A percentile compares a stretch with the other conserved stretches of the same genome.
Evolutionary conservation across 1,140 invertebrate species (phyloP).

Genomic region (Coelopa frigida): DNA sequence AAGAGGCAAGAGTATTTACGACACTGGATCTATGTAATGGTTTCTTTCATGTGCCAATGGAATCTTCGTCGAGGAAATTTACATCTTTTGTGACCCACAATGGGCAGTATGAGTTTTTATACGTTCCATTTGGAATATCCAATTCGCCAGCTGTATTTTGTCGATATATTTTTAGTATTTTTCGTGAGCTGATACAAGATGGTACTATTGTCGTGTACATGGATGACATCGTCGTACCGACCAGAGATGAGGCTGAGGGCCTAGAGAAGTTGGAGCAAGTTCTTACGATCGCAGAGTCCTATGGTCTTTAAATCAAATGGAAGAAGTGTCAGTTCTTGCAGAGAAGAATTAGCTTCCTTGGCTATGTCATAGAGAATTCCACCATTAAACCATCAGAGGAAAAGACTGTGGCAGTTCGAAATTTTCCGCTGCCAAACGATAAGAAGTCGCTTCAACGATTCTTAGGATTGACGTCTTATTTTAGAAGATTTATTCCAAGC

Average conservation of each 20-base stretch:
- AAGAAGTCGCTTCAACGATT: slow-evolving; percentile 26
- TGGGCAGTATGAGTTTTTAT: slow-evolving; percentile 41
- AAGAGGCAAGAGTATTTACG: slow-evolving; percentile 19
- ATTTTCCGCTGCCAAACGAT: slow-evolving; percentile 26
- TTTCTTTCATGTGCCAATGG: slow-evolving; percentile 8
- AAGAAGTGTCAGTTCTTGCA: slow-evolving; percentile 26
- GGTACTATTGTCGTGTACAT: slow-evolving; percentile 9
- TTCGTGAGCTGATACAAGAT: slow-evolving; percentile 6
- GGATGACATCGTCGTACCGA: slow-evolving; percentile 17
- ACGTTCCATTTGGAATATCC: slow-evolving; percentile 35
- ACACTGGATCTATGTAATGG: slow-evolving; percentile 24
- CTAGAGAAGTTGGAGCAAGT: slow-evolving; percentile 2
- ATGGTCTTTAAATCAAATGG: slow-evolving; percentile 15
- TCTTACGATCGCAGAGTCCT: background rate
- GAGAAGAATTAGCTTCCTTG: slow-evolving; percentile 16
- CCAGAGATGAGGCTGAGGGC: slow-evolving; percentile 14
- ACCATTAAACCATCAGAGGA: slow-evolving; percentile 18
- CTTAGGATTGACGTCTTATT: slow-evolving; percentile 33
- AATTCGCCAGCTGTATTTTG: slow-evolving; percentile 31
- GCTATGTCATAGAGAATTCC: slow-evolving; percentile 17
- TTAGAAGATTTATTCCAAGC: slow-evolving; percentile 28
- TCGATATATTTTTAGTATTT: slow-evolving; percentile 19
- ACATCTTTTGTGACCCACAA: slow-evolving; percentile 9
- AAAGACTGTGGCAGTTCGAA: slow-evolving; percentile 26
- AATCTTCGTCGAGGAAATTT: slow-evolving; percentile 5